Base-by-base conservation (phyloP, 2,797 vertebrate species). In the Epinephelus awoara region DNA sequence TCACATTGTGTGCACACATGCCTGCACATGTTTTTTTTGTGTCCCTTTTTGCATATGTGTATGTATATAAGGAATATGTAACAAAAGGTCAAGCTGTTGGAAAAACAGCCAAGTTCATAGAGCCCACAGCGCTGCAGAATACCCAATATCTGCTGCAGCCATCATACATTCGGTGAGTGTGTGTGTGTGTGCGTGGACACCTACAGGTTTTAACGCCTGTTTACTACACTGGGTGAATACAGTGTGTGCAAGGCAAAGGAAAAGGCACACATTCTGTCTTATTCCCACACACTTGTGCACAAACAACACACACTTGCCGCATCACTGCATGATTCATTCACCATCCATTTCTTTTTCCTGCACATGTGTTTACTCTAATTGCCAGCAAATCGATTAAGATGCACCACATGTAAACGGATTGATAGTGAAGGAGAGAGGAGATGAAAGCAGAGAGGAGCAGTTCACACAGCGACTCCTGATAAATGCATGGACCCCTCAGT, bases 81-180 rank as follows among this genome's bases (percentile, higher is more conserved):
- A 88, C 83, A 81, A 93, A 94, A 94, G 92, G 93, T 92, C 91
- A 92, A 85, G 75, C 88, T 94, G 90, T 93, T 91, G 85, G 87
- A 90, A 89, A 88, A 90, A 85, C 80, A 82, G 75, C 52, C 67
- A 50, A 83, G 88, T 85, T 87, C 79, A 73, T 12, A n/a, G 74
- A 83, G 82, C 70, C 62, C 55, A 68, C 25, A 80, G 75, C 12
- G 6, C 51, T 38, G 19, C 61, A 19, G 89, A 92, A 92, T 92
- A 90, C 80, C 82, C 89, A 92, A 80, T 77, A 89, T 77, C 54
- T 72, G 84, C 73, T 2, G 12, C 77, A 72, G 75, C 47, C 70
- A 47, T 78, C 64, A 47, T 4, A 47, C 42, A 78, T n/a, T 65
- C 23, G 4, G 23, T 75, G 46, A 2, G 0, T 71, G 44, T 57